Conservation (phyloP, 2,888 invertebrate genomes). For the Sarcophaga subvicina region DNA sequence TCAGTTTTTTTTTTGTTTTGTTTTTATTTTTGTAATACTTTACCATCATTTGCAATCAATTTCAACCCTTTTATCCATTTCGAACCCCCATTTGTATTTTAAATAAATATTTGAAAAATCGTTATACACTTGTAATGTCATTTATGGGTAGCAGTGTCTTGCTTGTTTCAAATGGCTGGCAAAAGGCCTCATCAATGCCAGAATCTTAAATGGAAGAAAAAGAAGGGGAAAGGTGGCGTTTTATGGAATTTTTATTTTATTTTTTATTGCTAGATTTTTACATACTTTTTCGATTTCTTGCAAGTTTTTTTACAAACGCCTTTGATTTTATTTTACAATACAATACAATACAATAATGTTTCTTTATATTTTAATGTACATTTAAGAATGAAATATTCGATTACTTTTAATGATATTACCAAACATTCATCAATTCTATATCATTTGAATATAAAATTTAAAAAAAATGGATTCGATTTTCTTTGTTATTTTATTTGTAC, state of each 20-base stretch:
- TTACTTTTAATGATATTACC: slow-evolving; percentile 62
- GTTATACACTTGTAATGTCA: slow-evolving; percentile 74
- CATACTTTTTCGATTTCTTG: not conserved
- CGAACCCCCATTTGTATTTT: slow-evolving; percentile 43
- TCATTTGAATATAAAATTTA: slow-evolving; percentile 61
- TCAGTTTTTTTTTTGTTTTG: not conserved
- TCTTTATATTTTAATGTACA: slow-evolving; percentile 39
- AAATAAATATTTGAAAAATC: slow-evolving; percentile 76
- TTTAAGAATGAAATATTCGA: slow-evolving; percentile 50
- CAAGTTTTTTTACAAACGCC: slow-evolving; percentile 39
- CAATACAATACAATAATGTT: slow-evolving; percentile 13
- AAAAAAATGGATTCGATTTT: not conserved
- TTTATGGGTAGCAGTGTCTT: slow-evolving; percentile 42
- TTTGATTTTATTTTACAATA: slow-evolving; percentile 51
- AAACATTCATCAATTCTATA: slow-evolving; percentile 70
- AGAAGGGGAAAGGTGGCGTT: slow-evolving; percentile 1
- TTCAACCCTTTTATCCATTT: slow-evolving; percentile 62
- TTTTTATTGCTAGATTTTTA: slow-evolving; percentile 45
- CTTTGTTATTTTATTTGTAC: no score
- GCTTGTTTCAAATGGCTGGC: slow-evolving; percentile 25
- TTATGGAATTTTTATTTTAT: slow-evolving; percentile 40
- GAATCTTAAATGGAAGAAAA: not conserved
- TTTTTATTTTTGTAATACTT: slow-evolving; percentile 54
- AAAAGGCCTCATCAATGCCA: not conserved
- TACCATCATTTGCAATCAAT: slow-evolving; percentile 67